Evolutionary conservation across 2,797 vertebrate genomes (phyloP).

Genomic region (Otus scops): DNA sequence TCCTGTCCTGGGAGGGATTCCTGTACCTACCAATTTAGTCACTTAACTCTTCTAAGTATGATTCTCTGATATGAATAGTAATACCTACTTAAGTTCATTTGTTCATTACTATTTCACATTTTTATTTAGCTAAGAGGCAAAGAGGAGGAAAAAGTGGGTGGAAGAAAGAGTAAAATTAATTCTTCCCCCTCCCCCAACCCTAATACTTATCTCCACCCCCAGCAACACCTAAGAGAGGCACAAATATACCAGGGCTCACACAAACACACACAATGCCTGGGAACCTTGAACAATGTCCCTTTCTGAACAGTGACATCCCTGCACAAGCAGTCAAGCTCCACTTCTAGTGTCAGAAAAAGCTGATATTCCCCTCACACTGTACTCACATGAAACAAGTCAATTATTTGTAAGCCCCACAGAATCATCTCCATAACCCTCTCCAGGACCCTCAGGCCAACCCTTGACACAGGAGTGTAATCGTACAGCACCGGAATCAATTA

Average conservation of each 20-base stretch:
- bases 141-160: not conserved
- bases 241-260: not conserved
- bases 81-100: not conserved
- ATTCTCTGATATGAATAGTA: not conserved
- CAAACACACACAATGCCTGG: not conserved
- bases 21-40: not conserved
- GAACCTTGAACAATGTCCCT: constrained; percentile 9
- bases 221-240: not conserved
- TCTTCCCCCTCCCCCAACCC: not conserved
- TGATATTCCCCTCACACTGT: constrained; percentile 5
- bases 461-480: not conserved
- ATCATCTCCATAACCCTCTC: constrained; percentile 44
- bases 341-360: constrained; percentile 20
- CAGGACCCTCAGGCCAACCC: constrained; percentile 53
- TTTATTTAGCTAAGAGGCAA: not conserved
- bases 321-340: constrained; percentile 52
- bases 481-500: constrained; percentile 34
- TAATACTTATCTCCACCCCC: not conserved
- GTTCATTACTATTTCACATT: not conserved
- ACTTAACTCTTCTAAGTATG: not conserved
- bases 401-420: constrained; percentile 46
- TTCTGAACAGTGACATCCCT: constrained; percentile 1
- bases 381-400: constrained; percentile 39
- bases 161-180: not conserved
- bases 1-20: not conserved